Evolutionary conservation across 2,888 invertebrate genomes (phyloP), one percentile per base, ranked within the genome.

Genomic region (Dicycla oo): DNA sequence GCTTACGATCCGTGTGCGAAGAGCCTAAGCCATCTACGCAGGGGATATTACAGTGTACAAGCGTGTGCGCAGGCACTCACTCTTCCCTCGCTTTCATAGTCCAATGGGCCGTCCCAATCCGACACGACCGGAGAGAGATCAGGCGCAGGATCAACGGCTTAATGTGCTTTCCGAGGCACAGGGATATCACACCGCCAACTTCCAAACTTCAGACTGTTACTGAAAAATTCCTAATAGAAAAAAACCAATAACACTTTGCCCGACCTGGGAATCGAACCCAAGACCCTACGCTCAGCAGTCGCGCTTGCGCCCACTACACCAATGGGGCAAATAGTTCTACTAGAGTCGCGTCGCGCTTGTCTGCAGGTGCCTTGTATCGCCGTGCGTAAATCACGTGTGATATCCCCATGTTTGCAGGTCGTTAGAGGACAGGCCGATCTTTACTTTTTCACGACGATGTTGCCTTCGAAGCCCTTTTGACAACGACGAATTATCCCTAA

Each of bases 351-450:
- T 40, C 5, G 58, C 18, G 40, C 40, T 18, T 45, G 54, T 61
- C 18, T 10, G n/a, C 15, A 20, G 20, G 2, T 51, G 49, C 62
- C n/a, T 49, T n/a, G 30, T 90, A 89, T 90, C 88, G 87, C 57
- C 30, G 78, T 73, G 53, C 83, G 81, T 84, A 89, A 91, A 89
- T 91, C 89, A 87, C 79, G 78, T 87, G 89, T 88, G 88, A 89
- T 88, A 87, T 87, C 88, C 86, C 87, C 80, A 89, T 92, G 91
- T 93, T 93, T 93, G 90, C 92, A 92, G 88, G 87, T 91, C 92
- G 91, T 93, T 93, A 93, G 89, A 88, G 66, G 53, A 61, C 77
- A 70, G 78, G 74, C 69, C 80, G 88, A 87, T 87, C 90, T 88
- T 88, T 84, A 84, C 88, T 83, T 87, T 86, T 86, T 82, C 88